Evolutionary conservation across 2,888 invertebrate genomes (phyloP).

Genomic region (Trissoscelio sp.): DNA sequence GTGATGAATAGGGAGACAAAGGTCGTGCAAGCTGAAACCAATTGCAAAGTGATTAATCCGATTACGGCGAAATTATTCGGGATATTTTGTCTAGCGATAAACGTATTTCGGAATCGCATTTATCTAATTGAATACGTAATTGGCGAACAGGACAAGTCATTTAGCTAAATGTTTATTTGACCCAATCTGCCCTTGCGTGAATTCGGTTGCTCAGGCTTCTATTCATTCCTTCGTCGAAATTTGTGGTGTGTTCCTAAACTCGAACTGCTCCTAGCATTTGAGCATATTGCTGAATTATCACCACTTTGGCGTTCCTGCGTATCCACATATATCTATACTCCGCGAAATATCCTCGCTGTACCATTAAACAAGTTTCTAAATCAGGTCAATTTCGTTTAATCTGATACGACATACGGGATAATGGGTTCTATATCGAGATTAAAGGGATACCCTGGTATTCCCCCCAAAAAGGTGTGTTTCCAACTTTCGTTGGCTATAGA

Average conservation of each 20-base stretch:
- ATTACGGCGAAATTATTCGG: conserved; percentile 24
- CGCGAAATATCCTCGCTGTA: conserved; percentile 34
- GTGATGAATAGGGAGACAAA: conserved; percentile 25
- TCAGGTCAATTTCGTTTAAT: conserved; percentile 60
- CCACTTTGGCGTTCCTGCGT: conserved; percentile 72
- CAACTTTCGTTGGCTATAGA: conserved; percentile 40
- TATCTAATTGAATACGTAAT: conserved; percentile 44
- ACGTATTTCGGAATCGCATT: conserved; percentile 32
- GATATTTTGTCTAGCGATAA: conserved; percentile 35
- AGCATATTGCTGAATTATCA: conserved; percentile 61
- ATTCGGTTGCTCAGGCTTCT: conserved; percentile 37
- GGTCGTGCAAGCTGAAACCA: conserved; percentile 5
- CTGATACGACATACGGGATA: conserved; percentile 50
- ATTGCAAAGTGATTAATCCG: conserved; percentile 42
- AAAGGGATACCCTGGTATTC: conserved; percentile 28
- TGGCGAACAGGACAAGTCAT: conserved; percentile 38
- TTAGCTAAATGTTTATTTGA: conserved; percentile 52
- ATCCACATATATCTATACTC: conserved; percentile 31
- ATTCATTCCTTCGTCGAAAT: conserved; percentile 47
- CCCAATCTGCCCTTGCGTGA: conserved; percentile 45
- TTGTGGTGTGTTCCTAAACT: conserved; percentile 58
- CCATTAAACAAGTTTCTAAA: conserved; percentile 59
- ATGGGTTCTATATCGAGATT: conserved; percentile 59
- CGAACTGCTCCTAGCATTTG: conserved; percentile 47
- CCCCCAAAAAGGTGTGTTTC: conserved; percentile 38